Conservation (phyloP, 2,113 vertebrate genomes). For the Mola mola region DNA sequence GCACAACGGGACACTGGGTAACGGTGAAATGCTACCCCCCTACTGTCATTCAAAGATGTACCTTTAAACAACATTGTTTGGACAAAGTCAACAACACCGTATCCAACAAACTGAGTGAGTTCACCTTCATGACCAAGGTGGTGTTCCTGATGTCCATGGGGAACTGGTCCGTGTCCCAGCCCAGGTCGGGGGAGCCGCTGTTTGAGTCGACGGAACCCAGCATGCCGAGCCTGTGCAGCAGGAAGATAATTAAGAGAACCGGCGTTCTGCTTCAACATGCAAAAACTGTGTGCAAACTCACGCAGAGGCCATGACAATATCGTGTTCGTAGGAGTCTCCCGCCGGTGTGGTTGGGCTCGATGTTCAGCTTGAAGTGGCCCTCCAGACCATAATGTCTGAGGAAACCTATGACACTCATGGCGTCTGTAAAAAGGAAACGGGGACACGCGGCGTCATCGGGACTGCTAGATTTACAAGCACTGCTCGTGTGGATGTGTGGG, state of each 20-base stretch:
- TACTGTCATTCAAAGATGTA: no score
- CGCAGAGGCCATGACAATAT: slow-evolving; percentile 76
- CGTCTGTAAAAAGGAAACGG: slow-evolving; percentile 50
- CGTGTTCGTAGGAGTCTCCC: slow-evolving; percentile 75
- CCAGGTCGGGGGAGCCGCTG: slow-evolving; percentile 76
- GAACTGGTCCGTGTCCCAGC: slow-evolving; percentile 79
- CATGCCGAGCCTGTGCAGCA: slow-evolving; percentile 71
- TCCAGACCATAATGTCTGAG: slow-evolving; percentile 74
- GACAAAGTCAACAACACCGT: no score
- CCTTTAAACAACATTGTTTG: no score
- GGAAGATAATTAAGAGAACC: not conserved
- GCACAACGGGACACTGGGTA: no score
- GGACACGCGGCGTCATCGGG: not conserved
- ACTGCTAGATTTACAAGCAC: not conserved
- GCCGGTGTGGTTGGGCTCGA: slow-evolving; percentile 80
- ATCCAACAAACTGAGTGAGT: no score
- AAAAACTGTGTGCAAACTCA: slow-evolving; percentile 27
- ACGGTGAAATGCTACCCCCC: no score
- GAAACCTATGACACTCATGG: slow-evolving; percentile 78
- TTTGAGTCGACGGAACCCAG: slow-evolving; percentile 78
- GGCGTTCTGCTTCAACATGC: not conserved
- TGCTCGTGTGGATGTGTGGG: not conserved
- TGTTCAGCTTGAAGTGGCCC: slow-evolving; percentile 76
- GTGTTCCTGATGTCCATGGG: slow-evolving; percentile 79
- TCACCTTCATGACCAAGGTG: slow-evolving; percentile 79